phyloP scores from a whole-genome alignment of 2,888 invertebrate species.

The Megaustenia siamemsis region DNA sequence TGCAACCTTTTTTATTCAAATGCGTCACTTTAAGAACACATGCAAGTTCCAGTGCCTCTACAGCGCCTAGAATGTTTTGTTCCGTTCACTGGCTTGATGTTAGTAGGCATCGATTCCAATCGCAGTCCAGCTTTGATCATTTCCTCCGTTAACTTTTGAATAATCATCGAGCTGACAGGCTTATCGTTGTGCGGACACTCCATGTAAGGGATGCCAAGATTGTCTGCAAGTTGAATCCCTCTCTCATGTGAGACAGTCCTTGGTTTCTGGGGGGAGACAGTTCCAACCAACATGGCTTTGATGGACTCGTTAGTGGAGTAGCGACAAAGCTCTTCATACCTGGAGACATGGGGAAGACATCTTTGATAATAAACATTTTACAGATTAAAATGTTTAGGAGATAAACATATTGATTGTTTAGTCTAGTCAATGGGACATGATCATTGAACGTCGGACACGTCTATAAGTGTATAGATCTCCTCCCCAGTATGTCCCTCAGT shows the following conservation, averaged over 20 bases:
- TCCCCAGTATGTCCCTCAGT: too few species aligned
- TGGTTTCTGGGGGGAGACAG: constrained; percentile 2
- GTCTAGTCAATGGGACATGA: too few species aligned
- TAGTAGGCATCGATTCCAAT: background rate
- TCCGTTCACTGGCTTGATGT: constrained; percentile 47
- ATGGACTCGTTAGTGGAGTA: constrained; percentile 38
- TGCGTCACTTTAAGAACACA: too few species aligned
- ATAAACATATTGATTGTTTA: too few species aligned
- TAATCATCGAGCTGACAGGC: constrained; percentile 15
- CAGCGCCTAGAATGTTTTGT: too few species aligned
- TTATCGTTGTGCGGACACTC: constrained; percentile 64
- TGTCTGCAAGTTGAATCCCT: constrained; percentile 59
- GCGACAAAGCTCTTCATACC: constrained; percentile 39
- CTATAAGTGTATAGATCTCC: too few species aligned
- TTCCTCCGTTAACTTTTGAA: constrained; percentile 41
- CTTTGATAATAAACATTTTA: too few species aligned
- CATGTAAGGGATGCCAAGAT: constrained; percentile 65
- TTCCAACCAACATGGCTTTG: constrained; percentile 39
- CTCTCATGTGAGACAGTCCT: constrained; percentile 30
- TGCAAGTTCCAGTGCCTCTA: too few species aligned
- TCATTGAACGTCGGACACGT: too few species aligned
- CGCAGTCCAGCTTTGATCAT: constrained; percentile 29
- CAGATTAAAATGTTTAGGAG: too few species aligned
- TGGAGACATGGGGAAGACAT: background rate
- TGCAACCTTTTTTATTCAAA: too few species aligned